phyloP scores from a whole-genome alignment of 23 tunicate species.

The Trididemnum nubilum region DNA sequence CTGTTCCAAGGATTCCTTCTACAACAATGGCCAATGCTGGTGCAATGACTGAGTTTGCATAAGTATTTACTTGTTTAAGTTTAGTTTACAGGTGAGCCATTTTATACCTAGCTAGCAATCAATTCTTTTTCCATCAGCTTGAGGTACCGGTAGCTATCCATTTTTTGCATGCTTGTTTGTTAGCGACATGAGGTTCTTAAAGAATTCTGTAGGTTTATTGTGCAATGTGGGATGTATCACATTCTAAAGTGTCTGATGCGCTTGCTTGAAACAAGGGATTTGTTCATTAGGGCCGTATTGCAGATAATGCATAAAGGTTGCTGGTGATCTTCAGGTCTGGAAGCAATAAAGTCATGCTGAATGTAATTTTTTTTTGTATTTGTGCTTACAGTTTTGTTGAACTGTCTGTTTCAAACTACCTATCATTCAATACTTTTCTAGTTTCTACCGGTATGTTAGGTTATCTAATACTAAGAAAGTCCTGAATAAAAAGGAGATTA shows the following conservation, averaged over 20 bases:
- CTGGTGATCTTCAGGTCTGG: conserved; percentile 49
- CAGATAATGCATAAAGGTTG: no score
- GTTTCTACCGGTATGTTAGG: no score
- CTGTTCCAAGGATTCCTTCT: no score
- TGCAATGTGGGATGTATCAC: conserved; percentile 51
- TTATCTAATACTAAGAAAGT: conserved; percentile 25
- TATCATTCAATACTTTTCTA: no score
- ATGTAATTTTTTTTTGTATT: conserved; percentile 55
- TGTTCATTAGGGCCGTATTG: conserved; percentile 54
- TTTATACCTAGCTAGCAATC: conserved; percentile 55
- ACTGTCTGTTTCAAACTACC: conserved; percentile 45
- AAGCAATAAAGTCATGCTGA: conserved; percentile 49
- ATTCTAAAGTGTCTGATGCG: conserved; percentile 56
- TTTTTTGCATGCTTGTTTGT: conserved; percentile 52
- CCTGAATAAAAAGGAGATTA: no score
- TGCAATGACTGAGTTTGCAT: conserved; percentile 64
- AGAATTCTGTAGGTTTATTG: conserved; percentile 45
- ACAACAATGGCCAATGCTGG: conserved; percentile 67
- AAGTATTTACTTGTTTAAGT: conserved; percentile 62
- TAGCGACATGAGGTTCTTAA: conserved; percentile 57
- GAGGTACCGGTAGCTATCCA: conserved; percentile 57
- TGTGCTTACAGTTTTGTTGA: conserved; percentile 35
- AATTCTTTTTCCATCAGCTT: conserved; percentile 63
- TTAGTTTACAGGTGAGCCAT: conserved; percentile 62
- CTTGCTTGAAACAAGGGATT: conserved; percentile 65